Base-by-base conservation (phyloP, 1,140 invertebrate genomes). In the Pectinophora gossypiella region DNA sequence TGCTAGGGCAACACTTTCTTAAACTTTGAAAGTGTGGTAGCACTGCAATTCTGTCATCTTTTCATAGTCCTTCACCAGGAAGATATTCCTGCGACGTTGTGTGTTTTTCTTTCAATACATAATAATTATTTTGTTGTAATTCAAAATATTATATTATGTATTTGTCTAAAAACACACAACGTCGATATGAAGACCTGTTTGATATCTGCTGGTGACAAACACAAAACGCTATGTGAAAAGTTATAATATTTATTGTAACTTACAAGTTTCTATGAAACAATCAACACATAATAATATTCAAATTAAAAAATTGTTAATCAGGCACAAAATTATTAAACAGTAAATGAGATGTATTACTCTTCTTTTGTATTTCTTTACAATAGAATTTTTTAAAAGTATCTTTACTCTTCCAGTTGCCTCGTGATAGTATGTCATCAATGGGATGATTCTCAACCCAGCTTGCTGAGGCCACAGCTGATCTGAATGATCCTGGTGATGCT, bases 401-500 rank as follows among this genome's bases (percentile, higher is more conserved):
- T 45, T 45, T 18, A 45, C 13, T 45, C 19, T 45, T 45, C 19
- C 43, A 45, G 27, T 61, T 61, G 5, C 59, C 59, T 18, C 32
- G 43, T n/a, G 36, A n/a, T 19, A 61, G 22, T 12, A 61, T 54
- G n/a, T 19, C 27, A 32, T 61, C 55, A 12, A 61, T n/a, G 12
- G 55, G 46, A 7, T 56, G 6, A 36, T 54, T 55, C 13, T 27
- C 43, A 15, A 49, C 15, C 19, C 45, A 56, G 13, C 51, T 46
- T 0, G 44, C 42, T 40, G 36, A 38, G 13, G 36, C 36, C 36
- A 38, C 36, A 10, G 36, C 36, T 10, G 36, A 38, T n/a, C 36
- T 38, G 13, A 38, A 38, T 9, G 36, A 38, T 4, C 40, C 51
- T 20, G 40, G 16, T 19, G 21, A 23, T 21, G 48, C 36, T 13